phyloP scores from a whole-genome alignment of 2,113 vertebrate genomes.

The Crocuta crocuta region DNA sequence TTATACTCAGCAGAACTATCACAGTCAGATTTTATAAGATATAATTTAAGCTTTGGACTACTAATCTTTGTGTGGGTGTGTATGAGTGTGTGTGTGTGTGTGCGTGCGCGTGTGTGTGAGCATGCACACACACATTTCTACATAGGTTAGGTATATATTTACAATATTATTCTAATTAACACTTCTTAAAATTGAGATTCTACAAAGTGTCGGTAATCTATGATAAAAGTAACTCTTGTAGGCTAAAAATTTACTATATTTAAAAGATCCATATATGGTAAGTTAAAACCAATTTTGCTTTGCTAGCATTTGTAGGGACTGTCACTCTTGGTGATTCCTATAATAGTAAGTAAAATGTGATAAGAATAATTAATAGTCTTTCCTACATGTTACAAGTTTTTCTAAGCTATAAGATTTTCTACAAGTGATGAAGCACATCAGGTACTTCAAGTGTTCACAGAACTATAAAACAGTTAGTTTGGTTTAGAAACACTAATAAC shows the following conservation, averaged over 20 bases:
- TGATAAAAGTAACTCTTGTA: neutral
- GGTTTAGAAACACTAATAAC: neutral
- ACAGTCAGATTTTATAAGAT: neutral
- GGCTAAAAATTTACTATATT: neutral
- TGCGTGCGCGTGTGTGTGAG: too few species aligned
- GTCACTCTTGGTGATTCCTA: neutral
- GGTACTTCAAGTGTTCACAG: neutral
- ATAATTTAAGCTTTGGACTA: conserved; percentile 6
- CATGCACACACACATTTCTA: neutral
- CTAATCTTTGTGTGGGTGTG: neutral
- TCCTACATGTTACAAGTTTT: neutral
- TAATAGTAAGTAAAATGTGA: neutral
- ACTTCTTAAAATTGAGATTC: neutral
- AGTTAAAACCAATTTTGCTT: neutral
- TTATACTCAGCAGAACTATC: neutral
- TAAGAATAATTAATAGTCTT: neutral
- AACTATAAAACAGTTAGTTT: neutral
- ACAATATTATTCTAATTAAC: neutral
- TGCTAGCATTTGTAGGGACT: neutral
- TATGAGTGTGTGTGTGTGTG: too few species aligned
- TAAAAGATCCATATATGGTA: neutral
- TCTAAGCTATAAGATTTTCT: neutral
- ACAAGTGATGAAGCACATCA: neutral
- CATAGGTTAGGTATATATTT: neutral
- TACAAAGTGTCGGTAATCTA: neutral